Percentiles rank a stretch among this genome's conserved stretches.
Evolutionary conservation across 1,140 invertebrate species (phyloP).

Genomic region (Proctacanthus coquilletti): DNA sequence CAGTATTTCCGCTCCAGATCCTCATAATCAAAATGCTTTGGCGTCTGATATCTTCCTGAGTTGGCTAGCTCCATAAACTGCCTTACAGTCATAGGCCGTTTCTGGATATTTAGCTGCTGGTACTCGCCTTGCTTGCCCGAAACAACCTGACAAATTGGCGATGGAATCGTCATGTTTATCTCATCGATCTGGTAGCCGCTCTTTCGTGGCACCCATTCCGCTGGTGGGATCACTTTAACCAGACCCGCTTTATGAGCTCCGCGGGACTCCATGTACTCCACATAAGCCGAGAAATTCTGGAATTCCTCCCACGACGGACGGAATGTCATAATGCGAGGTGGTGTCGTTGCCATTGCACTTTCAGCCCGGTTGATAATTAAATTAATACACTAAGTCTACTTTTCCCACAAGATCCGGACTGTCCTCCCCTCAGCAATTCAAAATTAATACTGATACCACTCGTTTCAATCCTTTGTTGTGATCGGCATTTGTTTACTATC

Average conservation of each 20-base stretch:
- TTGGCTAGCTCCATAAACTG: conserved; percentile 80
- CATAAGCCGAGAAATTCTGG: conserved; percentile 82
- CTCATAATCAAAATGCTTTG: conserved; percentile 78
- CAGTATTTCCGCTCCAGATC: conserved; percentile 96
- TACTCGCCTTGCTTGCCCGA: conserved; percentile 86
- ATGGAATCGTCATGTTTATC: conserved; percentile 68
- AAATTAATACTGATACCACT: too few species aligned
- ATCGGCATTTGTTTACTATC: too few species aligned
- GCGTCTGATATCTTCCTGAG: conserved; percentile 66
- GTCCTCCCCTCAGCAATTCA: too few species aligned
- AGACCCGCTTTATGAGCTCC: conserved; percentile 90
- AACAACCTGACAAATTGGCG: conserved; percentile 76
- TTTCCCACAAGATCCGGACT: too few species aligned
- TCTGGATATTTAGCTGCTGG: conserved; percentile 92
- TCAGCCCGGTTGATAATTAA: too few species aligned
- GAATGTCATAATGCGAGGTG: conserved; percentile 55
- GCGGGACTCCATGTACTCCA: conserved; percentile 81
- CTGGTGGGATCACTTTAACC: conserved; percentile 90
- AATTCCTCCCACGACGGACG: conserved; percentile 92
- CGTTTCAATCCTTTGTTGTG: too few species aligned
- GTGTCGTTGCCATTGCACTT: too few species aligned
- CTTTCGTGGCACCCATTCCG: conserved; percentile 81
- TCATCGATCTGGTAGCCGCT: conserved; percentile 64
- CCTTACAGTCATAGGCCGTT: conserved; percentile 76
- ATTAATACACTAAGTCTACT: too few species aligned